Evolutionary conservation across 2,113 vertebrate species (phyloP), one percentile per base, ranked within the genome.

Genomic region (Perccottus glenii): DNA sequence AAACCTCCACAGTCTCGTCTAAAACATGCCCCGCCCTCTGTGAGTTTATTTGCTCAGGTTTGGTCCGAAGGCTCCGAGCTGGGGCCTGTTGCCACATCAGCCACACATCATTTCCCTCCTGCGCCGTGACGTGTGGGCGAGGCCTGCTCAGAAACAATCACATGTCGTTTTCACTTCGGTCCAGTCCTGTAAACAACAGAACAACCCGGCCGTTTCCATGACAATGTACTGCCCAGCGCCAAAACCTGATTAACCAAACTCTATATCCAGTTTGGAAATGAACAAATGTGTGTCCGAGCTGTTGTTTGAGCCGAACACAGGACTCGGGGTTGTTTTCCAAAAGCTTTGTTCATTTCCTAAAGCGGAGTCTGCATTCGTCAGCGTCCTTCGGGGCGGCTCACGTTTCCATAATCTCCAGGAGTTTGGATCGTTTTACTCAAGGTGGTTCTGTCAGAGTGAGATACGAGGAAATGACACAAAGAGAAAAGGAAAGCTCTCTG

Each of bases 381-480:
- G 63, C 45, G 55, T 76, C 81, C 79, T 67, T 35, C 14, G 83
- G 85, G 82, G 77, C 59, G 46, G 69, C 77, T 90, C 83, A 60
- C 52, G n/a, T 83, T 73, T 83, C 50, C 62, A 66, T 71, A 80
- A 86, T 87, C 85, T 88, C 71, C 64, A 67, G 66, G 77, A 70
- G 45, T 56, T 67, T 67, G 74, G 82, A 80, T 85, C 55, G 32
- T 65, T 61, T 77, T 70, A 47, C 78, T 27, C 43, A 59, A 75
- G 70, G 64, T 73, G 77, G 77, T 73, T 58, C 67, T 68, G 64
- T 75, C 67, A 57, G 56, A 40, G 61, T 47, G 62, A 66, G 80
- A 40, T 60, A 71, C 63, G 53, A 57, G 40, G 60, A 51, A 60
- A 49, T 55, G 59, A 59, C 51, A 58, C 32, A 38, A 19, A 55